Percentiles rank a stretch among this genome's conserved stretches.
Conservation (phyloP, 2,888 invertebrate species). For the Andrena camellia region DNA sequence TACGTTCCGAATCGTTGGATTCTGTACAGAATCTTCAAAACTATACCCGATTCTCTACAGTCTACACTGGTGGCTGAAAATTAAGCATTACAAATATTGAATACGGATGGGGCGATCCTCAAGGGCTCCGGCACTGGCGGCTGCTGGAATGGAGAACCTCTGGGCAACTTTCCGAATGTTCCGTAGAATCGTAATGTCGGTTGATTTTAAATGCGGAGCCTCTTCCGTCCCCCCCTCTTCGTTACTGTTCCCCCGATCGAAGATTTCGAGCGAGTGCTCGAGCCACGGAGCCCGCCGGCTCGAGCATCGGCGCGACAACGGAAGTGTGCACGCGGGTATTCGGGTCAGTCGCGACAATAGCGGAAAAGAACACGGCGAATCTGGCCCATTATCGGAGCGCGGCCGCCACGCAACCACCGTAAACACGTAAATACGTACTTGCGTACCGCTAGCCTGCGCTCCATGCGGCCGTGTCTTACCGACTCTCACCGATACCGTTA, state of each 20-base stretch:
- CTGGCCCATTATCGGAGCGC: slow-evolving; percentile 43
- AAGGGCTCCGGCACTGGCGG: no score
- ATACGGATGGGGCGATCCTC: no score
- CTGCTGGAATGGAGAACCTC: neutral
- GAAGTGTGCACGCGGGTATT: slow-evolving; percentile 40
- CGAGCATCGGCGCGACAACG: slow-evolving; percentile 23
- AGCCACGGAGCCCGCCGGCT: slow-evolving; percentile 8
- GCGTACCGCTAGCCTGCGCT: slow-evolving; percentile 45
- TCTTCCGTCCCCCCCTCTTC: neutral
- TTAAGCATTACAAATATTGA: no score
- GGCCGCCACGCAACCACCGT: slow-evolving; percentile 9
- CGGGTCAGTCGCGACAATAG: slow-evolving; percentile 54
- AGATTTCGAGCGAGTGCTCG: neutral
- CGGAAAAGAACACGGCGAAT: slow-evolving; percentile 45
- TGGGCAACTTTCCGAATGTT: slow-evolving; percentile 5
- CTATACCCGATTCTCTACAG: no score
- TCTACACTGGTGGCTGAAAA: no score
- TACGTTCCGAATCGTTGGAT: no score
- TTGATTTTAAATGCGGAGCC: slow-evolving; percentile 20
- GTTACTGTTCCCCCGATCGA: slow-evolving; percentile 1
- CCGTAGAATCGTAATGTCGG: slow-evolving; percentile 7
- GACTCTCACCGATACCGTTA: slow-evolving; percentile 41
- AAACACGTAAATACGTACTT: slow-evolving; percentile 50
- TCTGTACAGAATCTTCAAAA: no score
- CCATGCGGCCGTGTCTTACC: slow-evolving; percentile 25